These are phyloP conservation scores for Luffia ferchaultella DNA, from an alignment of 2,888 invertebrate species.

Conservation along the genomic window DNA sequence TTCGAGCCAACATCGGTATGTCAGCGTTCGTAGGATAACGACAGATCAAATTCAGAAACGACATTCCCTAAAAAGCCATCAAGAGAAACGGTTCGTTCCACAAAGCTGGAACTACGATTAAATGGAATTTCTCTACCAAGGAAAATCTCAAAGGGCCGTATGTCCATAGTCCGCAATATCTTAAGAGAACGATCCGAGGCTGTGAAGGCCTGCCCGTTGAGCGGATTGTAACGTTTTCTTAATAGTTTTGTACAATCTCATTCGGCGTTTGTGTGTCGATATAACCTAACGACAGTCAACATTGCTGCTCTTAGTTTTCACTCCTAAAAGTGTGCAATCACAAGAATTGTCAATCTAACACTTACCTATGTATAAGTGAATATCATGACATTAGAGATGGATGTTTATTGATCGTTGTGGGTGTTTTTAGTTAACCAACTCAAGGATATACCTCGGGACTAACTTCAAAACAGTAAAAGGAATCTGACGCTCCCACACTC, in stretches of 20 bases:
- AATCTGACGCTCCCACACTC: no score
- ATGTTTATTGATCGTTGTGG: no score
- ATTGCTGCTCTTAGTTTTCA: no score
- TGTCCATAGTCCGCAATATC: slow-evolving; percentile 49
- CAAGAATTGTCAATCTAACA: no score
- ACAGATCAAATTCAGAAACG: neutral
- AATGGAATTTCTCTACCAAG: slow-evolving; percentile 54
- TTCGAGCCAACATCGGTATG: no score
- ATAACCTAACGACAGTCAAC: no score
- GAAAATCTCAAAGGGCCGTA: slow-evolving; percentile 50
- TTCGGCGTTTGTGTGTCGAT: neutral
- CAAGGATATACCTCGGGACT: no score
- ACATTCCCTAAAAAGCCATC: slow-evolving; percentile 3
- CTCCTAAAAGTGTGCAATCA: no score
- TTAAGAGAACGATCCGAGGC: slow-evolving; percentile 27
- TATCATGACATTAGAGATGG: no score
- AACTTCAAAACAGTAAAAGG: no score
- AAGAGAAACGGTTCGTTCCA: slow-evolving; percentile 33
- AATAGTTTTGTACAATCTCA: neutral
- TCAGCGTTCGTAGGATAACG: neutral
- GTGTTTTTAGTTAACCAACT: no score
- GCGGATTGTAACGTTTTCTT: neutral
- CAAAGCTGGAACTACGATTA: slow-evolving; percentile 54
- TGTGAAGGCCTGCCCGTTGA: neutral
- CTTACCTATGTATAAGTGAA: no score